Conservation (phyloP, 2,113 vertebrate genomes). For the Centrocercus urophasianus region DNA sequence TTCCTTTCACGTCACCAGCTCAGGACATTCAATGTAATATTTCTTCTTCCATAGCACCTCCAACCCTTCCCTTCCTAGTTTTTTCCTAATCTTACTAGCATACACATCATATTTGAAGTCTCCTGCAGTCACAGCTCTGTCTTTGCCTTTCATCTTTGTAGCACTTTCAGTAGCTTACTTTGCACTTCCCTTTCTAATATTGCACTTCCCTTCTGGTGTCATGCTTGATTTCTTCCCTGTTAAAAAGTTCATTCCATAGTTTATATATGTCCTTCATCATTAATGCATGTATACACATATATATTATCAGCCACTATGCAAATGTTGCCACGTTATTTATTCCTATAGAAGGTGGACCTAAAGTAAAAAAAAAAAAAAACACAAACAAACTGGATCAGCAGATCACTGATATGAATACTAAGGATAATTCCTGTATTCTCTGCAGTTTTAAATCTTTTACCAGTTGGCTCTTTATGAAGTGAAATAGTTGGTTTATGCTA, state of each 20-base stretch:
- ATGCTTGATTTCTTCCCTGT: background rate
- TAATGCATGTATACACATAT: background rate
- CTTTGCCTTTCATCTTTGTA: background rate
- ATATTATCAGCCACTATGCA: too few species aligned
- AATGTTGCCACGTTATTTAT: background rate
- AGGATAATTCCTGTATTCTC: background rate
- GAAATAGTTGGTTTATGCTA: background rate
- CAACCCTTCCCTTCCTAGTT: background rate
- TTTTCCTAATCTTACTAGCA: background rate
- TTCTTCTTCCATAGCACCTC: background rate
- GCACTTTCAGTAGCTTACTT: background rate
- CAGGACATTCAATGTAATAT: background rate
- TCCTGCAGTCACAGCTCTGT: background rate
- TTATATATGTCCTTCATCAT: background rate
- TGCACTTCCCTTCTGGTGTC: background rate
- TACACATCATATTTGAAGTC: background rate
- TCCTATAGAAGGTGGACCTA: background rate
- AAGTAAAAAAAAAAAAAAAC: background rate
- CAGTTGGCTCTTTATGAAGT: background rate
- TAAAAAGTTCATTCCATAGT: accelerated
- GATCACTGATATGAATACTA: background rate
- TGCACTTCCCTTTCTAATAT: background rate
- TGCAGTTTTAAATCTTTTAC: background rate
- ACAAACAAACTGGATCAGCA: background rate
- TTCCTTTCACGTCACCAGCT: background rate